Conservation (phyloP, 2,888 invertebrate species). For the Nudaria mundana region DNA sequence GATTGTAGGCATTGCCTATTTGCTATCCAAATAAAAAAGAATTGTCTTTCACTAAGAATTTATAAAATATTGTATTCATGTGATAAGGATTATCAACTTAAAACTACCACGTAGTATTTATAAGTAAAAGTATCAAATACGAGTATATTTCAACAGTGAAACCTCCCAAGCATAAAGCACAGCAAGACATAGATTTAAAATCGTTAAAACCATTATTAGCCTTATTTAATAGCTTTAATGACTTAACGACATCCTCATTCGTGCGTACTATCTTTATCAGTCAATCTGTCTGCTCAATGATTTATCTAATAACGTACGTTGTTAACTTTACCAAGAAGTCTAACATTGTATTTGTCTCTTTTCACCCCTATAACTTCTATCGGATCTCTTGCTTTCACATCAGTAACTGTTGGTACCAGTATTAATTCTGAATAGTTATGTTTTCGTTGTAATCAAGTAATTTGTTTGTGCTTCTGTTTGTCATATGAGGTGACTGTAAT, state of each 20-base stretch:
- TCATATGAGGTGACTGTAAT: slow-evolving; percentile 56
- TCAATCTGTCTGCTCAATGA: slow-evolving; percentile 31
- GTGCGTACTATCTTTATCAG: slow-evolving; percentile 26
- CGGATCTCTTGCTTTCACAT: neutral
- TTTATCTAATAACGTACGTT: slow-evolving; percentile 28
- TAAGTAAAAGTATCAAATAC: too few relatives aligned
- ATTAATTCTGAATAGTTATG: neutral
- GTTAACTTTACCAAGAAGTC: neutral
- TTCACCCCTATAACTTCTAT: neutral
- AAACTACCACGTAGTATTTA: too few relatives aligned
- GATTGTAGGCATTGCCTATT: too few relatives aligned
- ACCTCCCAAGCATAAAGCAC: neutral
- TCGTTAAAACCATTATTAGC: slow-evolving; percentile 6
- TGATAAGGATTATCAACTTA: too few relatives aligned
- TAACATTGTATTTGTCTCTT: neutral
- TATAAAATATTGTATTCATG: too few relatives aligned
- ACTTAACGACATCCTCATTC: slow-evolving; percentile 33
- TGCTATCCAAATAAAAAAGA: too few relatives aligned
- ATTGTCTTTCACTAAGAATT: too few relatives aligned
- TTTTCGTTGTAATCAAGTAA: too few relatives aligned
- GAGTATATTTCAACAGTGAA: too few relatives aligned
- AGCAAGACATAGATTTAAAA: slow-evolving; percentile 2
- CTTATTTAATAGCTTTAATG: slow-evolving; percentile 26
- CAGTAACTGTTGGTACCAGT: neutral
- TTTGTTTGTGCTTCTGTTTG: slow-evolving; percentile 35